Evolutionary conservation across 2,888 invertebrate species (phyloP).

Genomic region (Metellina segmentata): DNA sequence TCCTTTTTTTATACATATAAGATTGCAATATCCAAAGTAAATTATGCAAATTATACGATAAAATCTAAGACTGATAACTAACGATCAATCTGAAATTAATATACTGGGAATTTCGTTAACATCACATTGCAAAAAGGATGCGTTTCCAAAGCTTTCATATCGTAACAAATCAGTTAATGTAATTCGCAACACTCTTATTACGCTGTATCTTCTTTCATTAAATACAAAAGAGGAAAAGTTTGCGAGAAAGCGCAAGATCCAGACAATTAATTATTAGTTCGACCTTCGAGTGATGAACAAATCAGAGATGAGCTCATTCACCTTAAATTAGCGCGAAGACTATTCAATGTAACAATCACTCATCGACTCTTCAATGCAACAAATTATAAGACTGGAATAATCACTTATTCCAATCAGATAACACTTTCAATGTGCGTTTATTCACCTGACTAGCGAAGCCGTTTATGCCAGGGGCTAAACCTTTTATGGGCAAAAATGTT

Average conservation of each 20-base stretch:
- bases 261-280: background rate
- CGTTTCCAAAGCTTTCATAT: too few species aligned
- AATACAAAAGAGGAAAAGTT: background rate
- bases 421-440: background rate
- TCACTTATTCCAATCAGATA: background rate
- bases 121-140: too few species aligned
- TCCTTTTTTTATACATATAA: too few species aligned
- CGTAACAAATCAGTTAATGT: background rate
- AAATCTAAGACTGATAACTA: too few species aligned
- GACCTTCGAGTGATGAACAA: background rate
- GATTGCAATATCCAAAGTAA: too few species aligned
- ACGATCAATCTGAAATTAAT: too few species aligned
- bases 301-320: background rate
- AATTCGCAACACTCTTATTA: background rate
- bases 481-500: too few species aligned
- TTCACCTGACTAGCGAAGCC: background rate
- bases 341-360: background rate
- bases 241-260: background rate
- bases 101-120: too few species aligned
- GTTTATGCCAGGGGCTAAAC: background rate
- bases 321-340: background rate
- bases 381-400: background rate
- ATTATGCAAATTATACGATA: too few species aligned
- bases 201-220: background rate
- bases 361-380: background rate